phyloP scores from a whole-genome alignment of 2,797 vertebrate genomes.

The Aselliscus stoliczkanus region DNA sequence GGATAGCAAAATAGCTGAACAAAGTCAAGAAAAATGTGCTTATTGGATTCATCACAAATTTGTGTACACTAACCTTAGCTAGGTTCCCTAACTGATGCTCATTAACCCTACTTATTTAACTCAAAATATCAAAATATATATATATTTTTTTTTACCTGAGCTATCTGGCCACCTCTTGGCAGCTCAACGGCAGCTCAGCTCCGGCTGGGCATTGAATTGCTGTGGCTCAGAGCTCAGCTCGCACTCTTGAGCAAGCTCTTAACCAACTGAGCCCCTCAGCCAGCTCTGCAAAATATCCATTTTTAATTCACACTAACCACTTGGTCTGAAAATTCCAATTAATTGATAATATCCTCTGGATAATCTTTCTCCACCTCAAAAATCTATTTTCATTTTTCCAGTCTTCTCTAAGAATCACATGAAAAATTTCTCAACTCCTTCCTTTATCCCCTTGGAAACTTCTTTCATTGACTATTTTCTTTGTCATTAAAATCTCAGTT shows the following conservation, averaged over 20 bases:
- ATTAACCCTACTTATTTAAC: not conserved
- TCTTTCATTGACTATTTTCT: not conserved
- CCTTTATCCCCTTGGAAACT: not conserved
- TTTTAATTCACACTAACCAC: not conserved
- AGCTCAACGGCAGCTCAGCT: no score
- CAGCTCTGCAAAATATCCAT: not conserved
- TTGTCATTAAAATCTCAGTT: not conserved
- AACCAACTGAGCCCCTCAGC: no score
- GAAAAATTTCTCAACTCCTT: not conserved
- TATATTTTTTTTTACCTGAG: no score
- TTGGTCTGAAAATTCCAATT: not conserved
- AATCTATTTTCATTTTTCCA: not conserved
- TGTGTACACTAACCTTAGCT: not conserved
- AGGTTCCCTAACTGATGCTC: not conserved
- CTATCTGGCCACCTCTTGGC: no score
- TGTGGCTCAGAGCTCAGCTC: no score
- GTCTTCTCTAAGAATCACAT: not conserved
- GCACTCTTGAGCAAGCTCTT: no score
- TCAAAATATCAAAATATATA: no score
- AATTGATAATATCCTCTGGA: not conserved
- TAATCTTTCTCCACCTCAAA: not conserved
- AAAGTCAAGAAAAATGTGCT: not conserved
- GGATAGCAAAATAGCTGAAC: not conserved
- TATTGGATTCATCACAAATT: not conserved
- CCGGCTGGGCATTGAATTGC: no score